Conservation (phyloP, 2,797 vertebrate genomes). For the Leptoclinus maculatus region DNA sequence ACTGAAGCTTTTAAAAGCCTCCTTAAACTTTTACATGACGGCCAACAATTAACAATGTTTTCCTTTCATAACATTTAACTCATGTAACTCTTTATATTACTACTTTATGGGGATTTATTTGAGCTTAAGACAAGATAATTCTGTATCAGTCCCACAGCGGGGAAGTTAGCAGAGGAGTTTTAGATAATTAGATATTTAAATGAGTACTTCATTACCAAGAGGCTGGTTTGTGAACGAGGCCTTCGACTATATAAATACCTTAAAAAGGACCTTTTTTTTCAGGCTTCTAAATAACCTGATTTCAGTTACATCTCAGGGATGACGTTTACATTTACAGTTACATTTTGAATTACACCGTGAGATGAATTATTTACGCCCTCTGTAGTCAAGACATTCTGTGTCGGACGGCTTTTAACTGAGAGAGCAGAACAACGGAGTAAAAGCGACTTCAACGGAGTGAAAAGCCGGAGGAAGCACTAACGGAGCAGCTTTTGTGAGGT, state of each 20-base stretch:
- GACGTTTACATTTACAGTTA: conserved; percentile 55
- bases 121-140: too few relatives aligned
- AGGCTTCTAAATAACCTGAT: conserved; percentile 66
- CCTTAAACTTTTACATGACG: too few relatives aligned
- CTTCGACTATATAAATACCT: conserved; percentile 18
- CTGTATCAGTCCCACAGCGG: too few relatives aligned
- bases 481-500: conserved; percentile 29
- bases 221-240: conserved; percentile 19
- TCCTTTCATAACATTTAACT: too few relatives aligned
- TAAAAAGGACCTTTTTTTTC: conserved; percentile 43
- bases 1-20: too few relatives aligned
- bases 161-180: neutral
- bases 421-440: conserved; percentile 24
- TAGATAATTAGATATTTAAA: neutral
- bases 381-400: conserved; percentile 17
- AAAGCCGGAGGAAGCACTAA: conserved; percentile 33
- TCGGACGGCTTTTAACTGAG: conserved; percentile 18
- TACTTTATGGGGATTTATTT: too few relatives aligned
- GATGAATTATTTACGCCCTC: conserved; percentile 37
- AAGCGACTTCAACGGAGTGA: conserved; percentile 9
- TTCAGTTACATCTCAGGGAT: conserved; percentile 33
- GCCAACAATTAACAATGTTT: too few relatives aligned
- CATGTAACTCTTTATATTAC: too few relatives aligned
- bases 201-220: conserved; percentile 23
- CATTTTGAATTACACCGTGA: conserved; percentile 49